These are phyloP conservation scores for Neodon shergylaensis DNA, from an alignment of 2,113 vertebrate genomes.

Conservation along the genomic window DNA sequence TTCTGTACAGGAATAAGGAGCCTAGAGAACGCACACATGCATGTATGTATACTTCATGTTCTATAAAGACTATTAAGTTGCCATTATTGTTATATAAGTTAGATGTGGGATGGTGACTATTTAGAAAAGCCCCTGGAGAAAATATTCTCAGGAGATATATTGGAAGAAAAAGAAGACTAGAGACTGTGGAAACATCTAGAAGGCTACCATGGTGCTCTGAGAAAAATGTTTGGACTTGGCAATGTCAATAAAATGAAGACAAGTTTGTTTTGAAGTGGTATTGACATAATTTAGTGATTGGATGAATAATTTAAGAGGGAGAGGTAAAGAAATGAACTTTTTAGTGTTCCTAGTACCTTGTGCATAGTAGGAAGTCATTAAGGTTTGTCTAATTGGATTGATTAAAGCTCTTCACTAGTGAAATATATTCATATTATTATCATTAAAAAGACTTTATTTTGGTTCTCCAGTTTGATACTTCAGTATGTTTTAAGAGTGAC, in stretches of 20 bases:
- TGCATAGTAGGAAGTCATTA: background rate
- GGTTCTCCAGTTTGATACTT: background rate
- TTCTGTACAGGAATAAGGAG: background rate
- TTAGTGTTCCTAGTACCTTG: background rate
- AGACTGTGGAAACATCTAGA: background rate
- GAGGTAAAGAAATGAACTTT: background rate
- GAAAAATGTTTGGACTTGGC: background rate
- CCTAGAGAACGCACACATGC: background rate
- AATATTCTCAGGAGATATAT: constrained; percentile 47
- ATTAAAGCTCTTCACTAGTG: constrained; percentile 2
- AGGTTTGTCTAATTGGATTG: background rate
- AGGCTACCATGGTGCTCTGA: background rate
- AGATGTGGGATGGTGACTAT: background rate
- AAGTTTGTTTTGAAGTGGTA: background rate
- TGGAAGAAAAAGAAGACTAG: background rate
- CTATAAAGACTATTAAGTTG: background rate
- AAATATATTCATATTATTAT: constrained; percentile 16
- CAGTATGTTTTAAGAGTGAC: background rate
- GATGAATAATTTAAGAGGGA: background rate
- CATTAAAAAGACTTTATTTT: constrained; percentile 8
- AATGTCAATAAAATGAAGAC: background rate
- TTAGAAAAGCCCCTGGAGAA: background rate
- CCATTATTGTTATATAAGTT: background rate
- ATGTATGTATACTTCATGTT: background rate
- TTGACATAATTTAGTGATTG: background rate